Evolutionary conservation across 2,888 invertebrate genomes (phyloP), one percentile per base, ranked within the genome.

Genomic region (Ferdinandea cuprea): DNA sequence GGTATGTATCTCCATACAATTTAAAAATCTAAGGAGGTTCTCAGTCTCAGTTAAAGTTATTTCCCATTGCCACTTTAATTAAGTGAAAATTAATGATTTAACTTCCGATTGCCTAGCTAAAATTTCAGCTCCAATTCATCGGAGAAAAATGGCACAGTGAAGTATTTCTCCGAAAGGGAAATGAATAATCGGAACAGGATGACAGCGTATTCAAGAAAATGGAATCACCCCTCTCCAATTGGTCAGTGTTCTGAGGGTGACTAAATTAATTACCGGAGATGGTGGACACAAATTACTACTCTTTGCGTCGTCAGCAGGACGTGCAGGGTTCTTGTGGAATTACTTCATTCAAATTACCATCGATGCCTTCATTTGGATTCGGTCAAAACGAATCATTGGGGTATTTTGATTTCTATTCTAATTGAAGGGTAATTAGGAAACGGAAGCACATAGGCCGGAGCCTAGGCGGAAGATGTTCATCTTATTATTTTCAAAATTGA

Each of bases 111-210:
- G 25, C 25, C 69, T 17, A 21, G 19, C 40, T 30, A 19, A 40
- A 28, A 13, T 37, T 25, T 21, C 25, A 25, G 56, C 40, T 46
- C 54, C 52, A 37, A 40, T 61, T 15, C 28, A 52, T 8, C 52
- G 52, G 52, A 9, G 7, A 32, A 7, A 7, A 32, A 40, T 42
- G 42, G 13, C 28, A 11, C 42, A 9, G 19, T 8, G 13, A 21
- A 28, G 42, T 68, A 19, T 35, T 42, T 65, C 7, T n/a, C 37
- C 9, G 21, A 61, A 40, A 50, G 44, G 78, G 65, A 77, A 71
- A 81, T 71, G 58, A 69, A 65, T 71, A 76, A 76, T 76, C 76
- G 69, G 66, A 74, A 73, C 73, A 25, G 61, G 79, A 72, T 76
- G 69, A 76, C 69, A 65, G 63, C 37, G 35, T 40, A 59, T 58